Evolutionary conservation across 2,888 invertebrate species (phyloP).

Genomic region (Drosophila anceps): DNA sequence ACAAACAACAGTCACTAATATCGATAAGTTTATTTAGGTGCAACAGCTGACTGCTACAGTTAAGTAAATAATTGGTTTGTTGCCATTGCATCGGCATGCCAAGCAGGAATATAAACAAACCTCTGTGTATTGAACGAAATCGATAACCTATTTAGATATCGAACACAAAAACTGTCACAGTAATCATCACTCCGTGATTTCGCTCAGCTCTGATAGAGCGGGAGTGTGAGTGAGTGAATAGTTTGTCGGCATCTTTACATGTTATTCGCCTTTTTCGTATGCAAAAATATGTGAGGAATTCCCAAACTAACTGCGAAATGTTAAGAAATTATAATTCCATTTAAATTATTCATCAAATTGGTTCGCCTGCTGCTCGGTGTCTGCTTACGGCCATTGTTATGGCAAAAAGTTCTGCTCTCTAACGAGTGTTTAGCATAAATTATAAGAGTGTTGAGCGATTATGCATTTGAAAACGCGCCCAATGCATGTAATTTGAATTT

Average conservation of each 20-base stretch:
- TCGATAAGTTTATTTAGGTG: conserved; percentile 10
- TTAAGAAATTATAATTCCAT: conserved; percentile 53
- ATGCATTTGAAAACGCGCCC: conserved; percentile 75
- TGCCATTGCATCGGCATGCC: not conserved
- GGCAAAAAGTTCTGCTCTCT: conserved; percentile 53
- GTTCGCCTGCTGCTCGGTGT: conserved; percentile 4
- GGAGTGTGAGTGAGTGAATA: conserved; percentile 38
- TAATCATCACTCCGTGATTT: conserved; percentile 13
- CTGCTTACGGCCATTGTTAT: conserved; percentile 36
- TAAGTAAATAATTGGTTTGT: conserved; percentile 4
- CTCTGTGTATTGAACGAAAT: not conserved
- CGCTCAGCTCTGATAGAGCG: conserved; percentile 35
- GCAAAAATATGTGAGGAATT: conserved; percentile 79
- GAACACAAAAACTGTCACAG: conserved; percentile 14
- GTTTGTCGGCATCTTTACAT: conserved; percentile 67
- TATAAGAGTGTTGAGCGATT: conserved; percentile 64
- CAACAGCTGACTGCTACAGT: conserved; percentile 9
- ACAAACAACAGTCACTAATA: conserved; percentile 8
- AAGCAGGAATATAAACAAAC: not conserved
- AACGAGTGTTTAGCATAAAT: conserved; percentile 68
- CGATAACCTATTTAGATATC: conserved; percentile 1
- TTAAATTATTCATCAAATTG: conserved; percentile 55
- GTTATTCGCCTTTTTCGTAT: conserved; percentile 56
- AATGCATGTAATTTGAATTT: conserved; percentile 76
- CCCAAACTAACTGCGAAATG: conserved; percentile 67